These are phyloP conservation scores for Microcebus ravelobensis DNA, from an alignment of 2,113 vertebrate genomes.

Conservation along the genomic window DNA sequence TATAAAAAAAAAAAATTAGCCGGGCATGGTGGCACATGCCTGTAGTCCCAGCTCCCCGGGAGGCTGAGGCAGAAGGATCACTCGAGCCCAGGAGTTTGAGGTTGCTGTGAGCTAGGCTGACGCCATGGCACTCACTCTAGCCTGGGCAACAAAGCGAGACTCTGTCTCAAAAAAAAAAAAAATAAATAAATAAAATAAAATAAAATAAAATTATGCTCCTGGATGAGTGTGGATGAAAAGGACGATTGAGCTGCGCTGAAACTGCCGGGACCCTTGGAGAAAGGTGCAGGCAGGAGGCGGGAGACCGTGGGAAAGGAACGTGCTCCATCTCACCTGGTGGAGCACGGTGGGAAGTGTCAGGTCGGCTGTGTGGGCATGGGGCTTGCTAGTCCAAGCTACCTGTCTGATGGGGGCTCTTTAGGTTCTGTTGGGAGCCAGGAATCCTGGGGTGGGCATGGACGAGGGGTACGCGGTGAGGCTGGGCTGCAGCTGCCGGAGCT, in stretches of 20 bases:
- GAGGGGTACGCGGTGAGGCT: not conserved
- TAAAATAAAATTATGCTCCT: too few species aligned
- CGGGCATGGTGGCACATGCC: too few species aligned
- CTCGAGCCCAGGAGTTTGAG: too few species aligned
- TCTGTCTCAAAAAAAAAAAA: too few species aligned
- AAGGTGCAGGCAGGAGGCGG: not conserved
- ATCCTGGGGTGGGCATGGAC: not conserved
- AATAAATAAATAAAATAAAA: too few species aligned
- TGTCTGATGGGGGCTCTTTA: not conserved
- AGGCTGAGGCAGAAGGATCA: too few species aligned
- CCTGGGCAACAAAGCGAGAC: too few species aligned
- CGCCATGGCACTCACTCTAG: too few species aligned
- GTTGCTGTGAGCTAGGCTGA: too few species aligned
- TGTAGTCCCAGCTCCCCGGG: too few species aligned
- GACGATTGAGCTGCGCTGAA: not conserved
- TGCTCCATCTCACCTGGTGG: not conserved
- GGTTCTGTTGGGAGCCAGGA: not conserved
- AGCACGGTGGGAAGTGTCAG: not conserved
- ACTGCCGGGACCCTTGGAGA: fast-evolving
- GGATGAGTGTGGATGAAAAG: not conserved
- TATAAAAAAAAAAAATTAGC: too few species aligned
- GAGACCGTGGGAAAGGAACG: not conserved
- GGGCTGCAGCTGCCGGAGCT: not conserved
- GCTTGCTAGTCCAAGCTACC: not conserved
- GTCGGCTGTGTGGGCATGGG: not conserved